Evolutionary conservation across 2,888 invertebrate species (phyloP).

Genomic region (Autographa gamma): DNA sequence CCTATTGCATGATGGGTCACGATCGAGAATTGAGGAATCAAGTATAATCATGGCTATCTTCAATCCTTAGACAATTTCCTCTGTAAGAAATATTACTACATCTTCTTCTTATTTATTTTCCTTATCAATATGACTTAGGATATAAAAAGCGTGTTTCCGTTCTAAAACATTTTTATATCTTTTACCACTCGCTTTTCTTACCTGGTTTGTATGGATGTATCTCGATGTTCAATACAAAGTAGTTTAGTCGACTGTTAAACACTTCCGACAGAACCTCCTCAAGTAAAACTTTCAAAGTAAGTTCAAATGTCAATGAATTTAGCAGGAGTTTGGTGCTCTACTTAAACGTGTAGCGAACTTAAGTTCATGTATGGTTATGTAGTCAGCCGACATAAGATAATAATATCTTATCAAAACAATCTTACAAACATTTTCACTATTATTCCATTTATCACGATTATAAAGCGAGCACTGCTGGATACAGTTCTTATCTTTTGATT

Average conservation of each 20-base stretch:
- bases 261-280: conserved; percentile 18
- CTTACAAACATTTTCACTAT: conserved; percentile 25
- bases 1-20: not conserved
- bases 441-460: conserved; percentile 33
- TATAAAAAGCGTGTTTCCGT: too few species aligned
- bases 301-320: conserved; percentile 34
- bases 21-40: not conserved
- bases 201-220: not conserved
- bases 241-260: conserved; percentile 2
- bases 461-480: conserved; percentile 26
- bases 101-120: not conserved
- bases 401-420: conserved; percentile 34
- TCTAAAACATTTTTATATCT: not conserved
- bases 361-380: conserved; percentile 8
- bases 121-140: too few species aligned
- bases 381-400: conserved; percentile 10
- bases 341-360: conserved; percentile 15
- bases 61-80: not conserved
- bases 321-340: conserved; percentile 11
- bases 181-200: not conserved
- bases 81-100: not conserved
- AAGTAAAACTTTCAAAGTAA: conserved; percentile 41
- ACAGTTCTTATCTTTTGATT: conserved; percentile 35
- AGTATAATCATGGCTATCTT: not conserved
- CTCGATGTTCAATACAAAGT: not conserved